Evolutionary conservation across 2,888 invertebrate genomes (phyloP).

Genomic region (Nomada hirtipes): DNA sequence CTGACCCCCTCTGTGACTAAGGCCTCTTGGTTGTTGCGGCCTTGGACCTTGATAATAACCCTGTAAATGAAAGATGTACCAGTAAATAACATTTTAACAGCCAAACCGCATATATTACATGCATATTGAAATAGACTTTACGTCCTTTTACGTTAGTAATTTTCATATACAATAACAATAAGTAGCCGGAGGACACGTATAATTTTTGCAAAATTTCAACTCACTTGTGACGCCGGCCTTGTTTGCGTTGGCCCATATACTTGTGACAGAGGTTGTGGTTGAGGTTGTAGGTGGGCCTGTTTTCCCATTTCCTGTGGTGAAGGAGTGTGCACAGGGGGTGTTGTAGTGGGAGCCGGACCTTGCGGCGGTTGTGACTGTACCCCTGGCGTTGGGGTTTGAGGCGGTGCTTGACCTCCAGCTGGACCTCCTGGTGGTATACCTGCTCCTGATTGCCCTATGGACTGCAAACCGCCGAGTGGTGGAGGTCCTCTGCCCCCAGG

Average conservation of each 20-base stretch:
- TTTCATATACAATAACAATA: background rate
- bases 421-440: slow-evolving; percentile 80
- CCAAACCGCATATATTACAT: too few relatives aligned
- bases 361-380: slow-evolving; percentile 79
- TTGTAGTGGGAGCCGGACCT: slow-evolving; percentile 79
- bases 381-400: slow-evolving; percentile 77
- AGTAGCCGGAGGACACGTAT: background rate
- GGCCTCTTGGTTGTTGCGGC: slow-evolving; percentile 77
- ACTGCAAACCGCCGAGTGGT: slow-evolving; percentile 78
- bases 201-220: slow-evolving; percentile 16
- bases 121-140: too few relatives aligned
- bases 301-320: slow-evolving; percentile 82
- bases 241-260: slow-evolving; percentile 76
- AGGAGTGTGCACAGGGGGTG: slow-evolving; percentile 79
- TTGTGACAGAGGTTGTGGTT: slow-evolving; percentile 74
- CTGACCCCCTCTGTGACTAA: slow-evolving; percentile 78
- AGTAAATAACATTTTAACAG: background rate
- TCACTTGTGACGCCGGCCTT: slow-evolving; percentile 77
- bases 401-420: slow-evolving; percentile 74
- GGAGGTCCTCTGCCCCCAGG: slow-evolving; percentile 81
- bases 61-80: slow-evolving; percentile 45
- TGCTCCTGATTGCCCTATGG: slow-evolving; percentile 79
- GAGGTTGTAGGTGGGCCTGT: slow-evolving; percentile 79
- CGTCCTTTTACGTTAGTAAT: too few relatives aligned
- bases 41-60: slow-evolving; percentile 77